Evolutionary conservation across 2,113 vertebrate genomes (phyloP).

Genomic region (Chamaea fasciata): DNA sequence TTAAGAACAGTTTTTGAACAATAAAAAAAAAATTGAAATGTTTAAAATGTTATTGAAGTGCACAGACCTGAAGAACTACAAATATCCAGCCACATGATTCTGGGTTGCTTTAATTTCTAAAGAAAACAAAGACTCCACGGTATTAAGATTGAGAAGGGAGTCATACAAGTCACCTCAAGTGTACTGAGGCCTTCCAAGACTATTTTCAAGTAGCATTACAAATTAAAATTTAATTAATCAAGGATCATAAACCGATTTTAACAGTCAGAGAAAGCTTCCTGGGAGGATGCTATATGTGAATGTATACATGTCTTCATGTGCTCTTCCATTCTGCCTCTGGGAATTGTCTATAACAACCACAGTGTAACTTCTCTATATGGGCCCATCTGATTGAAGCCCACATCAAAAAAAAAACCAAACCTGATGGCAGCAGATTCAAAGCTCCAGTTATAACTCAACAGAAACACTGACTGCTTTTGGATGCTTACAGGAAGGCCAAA

Average conservation of each 20-base stretch:
- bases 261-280: background rate
- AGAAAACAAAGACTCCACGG: background rate
- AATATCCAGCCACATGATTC: background rate
- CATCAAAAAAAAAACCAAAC: background rate
- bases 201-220: background rate
- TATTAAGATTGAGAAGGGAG: background rate
- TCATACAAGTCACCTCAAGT: background rate
- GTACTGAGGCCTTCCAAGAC: background rate
- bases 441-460: background rate
- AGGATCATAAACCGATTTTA: background rate
- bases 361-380: background rate
- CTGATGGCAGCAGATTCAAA: background rate
- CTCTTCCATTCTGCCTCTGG: background rate
- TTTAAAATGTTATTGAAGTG: background rate
- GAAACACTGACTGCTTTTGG: background rate
- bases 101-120: background rate
- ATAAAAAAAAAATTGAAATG: background rate
- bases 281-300: background rate
- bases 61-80: background rate
- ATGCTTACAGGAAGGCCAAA: background rate
- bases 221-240: background rate
- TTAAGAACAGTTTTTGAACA: background rate
- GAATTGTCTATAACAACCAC: background rate
- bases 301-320: rapidly evolving
- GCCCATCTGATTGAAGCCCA: background rate